Evolutionary conservation across 2,888 invertebrate genomes (phyloP).

Genomic region (Cataglyphis livida): DNA sequence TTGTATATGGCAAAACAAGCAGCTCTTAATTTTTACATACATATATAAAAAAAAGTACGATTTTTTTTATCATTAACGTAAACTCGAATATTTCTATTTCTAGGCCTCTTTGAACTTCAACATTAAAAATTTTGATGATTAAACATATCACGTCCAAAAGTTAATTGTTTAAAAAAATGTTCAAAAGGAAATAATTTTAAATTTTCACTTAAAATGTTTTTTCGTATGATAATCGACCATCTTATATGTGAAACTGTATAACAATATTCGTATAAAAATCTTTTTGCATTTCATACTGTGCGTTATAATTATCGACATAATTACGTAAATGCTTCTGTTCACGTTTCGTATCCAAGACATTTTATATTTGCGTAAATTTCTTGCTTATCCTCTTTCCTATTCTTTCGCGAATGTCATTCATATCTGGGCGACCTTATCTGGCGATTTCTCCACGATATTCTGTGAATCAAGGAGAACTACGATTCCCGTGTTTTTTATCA

Average conservation of each 20-base stretch:
- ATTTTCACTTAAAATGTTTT: background rate
- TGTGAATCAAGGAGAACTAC: background rate
- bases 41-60: too few species aligned
- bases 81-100: background rate
- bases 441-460: background rate
- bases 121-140: background rate
- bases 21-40: background rate
- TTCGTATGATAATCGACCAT: background rate
- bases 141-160: background rate
- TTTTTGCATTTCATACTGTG: constrained; percentile 1
- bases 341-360: background rate
- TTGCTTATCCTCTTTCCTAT: background rate
- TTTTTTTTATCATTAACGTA: background rate
- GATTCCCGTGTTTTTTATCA: background rate
- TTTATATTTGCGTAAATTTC: constrained; percentile 1
- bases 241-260: background rate
- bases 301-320: constrained; percentile 4
- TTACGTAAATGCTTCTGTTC: constrained; percentile 7
- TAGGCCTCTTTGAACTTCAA: background rate
- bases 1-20: background rate
- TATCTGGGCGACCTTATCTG: background rate
- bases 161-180: background rate
- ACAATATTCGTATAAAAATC: background rate
- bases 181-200: background rate
- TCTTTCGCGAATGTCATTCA: background rate